These are phyloP conservation scores for Pungitius pungitius DNA, from an alignment of 2,113 vertebrate species.

Conservation along the genomic window DNA sequence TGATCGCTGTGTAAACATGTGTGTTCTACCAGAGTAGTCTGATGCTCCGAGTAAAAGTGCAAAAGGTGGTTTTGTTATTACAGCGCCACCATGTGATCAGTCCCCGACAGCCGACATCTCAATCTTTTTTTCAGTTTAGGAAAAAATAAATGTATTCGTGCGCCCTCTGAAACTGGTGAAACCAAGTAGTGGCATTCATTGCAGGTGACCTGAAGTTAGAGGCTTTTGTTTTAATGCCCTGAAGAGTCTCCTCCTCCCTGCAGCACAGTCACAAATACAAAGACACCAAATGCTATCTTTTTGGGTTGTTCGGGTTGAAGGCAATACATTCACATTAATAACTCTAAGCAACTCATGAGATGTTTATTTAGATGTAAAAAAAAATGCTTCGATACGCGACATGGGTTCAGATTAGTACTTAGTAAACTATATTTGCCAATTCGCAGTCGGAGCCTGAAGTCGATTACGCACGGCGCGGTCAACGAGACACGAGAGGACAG, in stretches of 20 bases:
- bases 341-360: slow-evolving; percentile 11
- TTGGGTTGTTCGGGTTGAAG: neutral
- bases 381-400: neutral
- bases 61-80: slow-evolving; percentile 49
- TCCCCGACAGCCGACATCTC: slow-evolving; percentile 31
- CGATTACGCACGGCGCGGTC: slow-evolving; percentile 59
- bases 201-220: slow-evolving; percentile 25
- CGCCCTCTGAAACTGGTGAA: slow-evolving; percentile 27
- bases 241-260: neutral
- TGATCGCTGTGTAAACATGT: slow-evolving; percentile 14
- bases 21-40: slow-evolving; percentile 13
- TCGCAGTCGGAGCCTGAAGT: slow-evolving; percentile 49
- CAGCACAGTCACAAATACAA: neutral
- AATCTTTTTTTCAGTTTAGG: neutral
- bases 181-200: neutral
- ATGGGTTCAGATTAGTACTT: slow-evolving; percentile 19
- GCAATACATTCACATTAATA: neutral
- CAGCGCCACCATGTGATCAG: slow-evolving; percentile 77
- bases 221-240: neutral
- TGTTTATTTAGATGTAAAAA: neutral
- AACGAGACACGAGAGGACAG: slow-evolving; percentile 19
- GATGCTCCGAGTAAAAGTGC: neutral
- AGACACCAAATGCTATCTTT: neutral
- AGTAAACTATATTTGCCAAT: slow-evolving; percentile 35
- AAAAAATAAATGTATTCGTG: slow-evolving; percentile 13